These are phyloP conservation scores for Benthochromis sp. DNA, from an alignment of 2,113 vertebrate species.

Conservation along the genomic window DNA sequence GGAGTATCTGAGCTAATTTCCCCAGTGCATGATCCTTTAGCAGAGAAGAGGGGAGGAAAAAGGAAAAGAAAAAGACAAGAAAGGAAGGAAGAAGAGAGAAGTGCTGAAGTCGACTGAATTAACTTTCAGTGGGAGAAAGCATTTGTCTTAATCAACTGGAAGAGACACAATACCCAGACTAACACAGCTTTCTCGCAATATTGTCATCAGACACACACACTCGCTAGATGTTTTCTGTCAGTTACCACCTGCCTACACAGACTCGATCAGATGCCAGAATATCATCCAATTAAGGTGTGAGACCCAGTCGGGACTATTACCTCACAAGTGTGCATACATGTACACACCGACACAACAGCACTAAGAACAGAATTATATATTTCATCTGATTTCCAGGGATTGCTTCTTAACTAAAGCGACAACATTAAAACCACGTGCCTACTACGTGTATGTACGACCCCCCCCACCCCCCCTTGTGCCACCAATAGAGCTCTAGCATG, in stretches of 20 bases:
- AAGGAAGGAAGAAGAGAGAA: not conserved
- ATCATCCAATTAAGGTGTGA: constrained; percentile 1
- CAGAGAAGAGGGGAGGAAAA: not conserved
- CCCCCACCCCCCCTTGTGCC: not conserved
- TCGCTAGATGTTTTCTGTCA: not conserved
- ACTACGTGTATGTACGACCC: not conserved
- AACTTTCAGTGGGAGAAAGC: constrained; percentile 7
- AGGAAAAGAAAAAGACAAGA: not conserved
- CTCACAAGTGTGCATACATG: not conserved
- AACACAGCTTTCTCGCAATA: not conserved
- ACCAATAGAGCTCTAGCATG: not conserved
- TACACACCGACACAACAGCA: not conserved
- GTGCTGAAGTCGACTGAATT: constrained; percentile 22
- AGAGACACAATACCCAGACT: not conserved
- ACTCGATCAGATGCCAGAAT: not conserved
- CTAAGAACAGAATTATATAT: not conserved
- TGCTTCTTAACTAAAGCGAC: not conserved
- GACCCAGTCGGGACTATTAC: not conserved
- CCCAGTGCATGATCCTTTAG: constrained; percentile 48
- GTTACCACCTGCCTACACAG: not conserved
- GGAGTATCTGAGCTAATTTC: constrained; percentile 44
- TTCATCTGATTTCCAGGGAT: not conserved
- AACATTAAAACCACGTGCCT: not conserved
- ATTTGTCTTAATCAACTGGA: constrained; percentile 40
- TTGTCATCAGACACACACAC: not conserved